Percentiles rank a stretch among this genome's conserved stretches.
Evolutionary conservation across 2,113 vertebrate species (phyloP).

Genomic region (human (Homo sapiens)): DNA sequence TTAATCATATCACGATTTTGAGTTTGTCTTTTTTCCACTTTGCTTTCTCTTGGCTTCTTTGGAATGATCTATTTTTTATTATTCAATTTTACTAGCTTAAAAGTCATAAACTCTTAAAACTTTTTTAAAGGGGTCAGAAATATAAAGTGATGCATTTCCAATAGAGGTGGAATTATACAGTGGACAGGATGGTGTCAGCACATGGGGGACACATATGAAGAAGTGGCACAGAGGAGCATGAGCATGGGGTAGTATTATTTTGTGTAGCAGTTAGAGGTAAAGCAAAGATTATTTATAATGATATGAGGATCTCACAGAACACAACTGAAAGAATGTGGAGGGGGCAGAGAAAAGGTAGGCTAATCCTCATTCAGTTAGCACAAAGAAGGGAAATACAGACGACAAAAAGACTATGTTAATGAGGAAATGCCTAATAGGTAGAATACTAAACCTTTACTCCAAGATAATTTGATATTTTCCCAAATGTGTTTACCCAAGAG

Average conservation of each 20-base stretch:
- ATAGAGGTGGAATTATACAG: neutral
- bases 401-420: neutral
- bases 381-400: neutral
- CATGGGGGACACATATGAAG: accelerated
- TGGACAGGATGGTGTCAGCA: neutral
- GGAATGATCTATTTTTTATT: neutral
- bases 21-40: too few relatives aligned
- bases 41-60: neutral
- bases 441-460: neutral
- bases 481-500: neutral
- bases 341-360: neutral
- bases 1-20: neutral
- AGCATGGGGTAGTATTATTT: neutral
- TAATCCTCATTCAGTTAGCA: neutral
- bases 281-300: neutral
- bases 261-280: neutral
- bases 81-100: neutral
- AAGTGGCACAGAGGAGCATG: neutral
- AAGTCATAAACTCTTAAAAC: neutral
- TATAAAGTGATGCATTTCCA: neutral
- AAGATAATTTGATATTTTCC: neutral
- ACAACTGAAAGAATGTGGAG: neutral
- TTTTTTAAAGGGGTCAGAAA: neutral
- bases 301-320: neutral
- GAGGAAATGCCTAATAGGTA: neutral